A percentile compares a stretch with the other conserved stretches of the same genome.
Conservation (phyloP, 2,797 vertebrate species). For the Anguilla megastoma region DNA sequence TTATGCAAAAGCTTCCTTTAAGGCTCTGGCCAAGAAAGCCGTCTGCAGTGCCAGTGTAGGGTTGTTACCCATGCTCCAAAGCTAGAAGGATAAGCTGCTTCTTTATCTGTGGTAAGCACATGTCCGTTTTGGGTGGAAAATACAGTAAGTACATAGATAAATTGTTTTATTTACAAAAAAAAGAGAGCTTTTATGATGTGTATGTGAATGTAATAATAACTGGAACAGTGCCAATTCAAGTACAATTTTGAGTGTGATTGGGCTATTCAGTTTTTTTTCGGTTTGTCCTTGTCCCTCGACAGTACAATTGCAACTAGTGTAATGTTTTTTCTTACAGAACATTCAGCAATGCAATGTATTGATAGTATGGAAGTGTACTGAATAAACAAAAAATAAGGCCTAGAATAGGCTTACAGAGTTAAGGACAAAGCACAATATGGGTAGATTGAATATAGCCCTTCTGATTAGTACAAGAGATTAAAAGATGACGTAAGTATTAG, state of each 20-base stretch:
- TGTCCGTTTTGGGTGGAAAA: conserved; percentile 46
- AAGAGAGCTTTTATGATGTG: not conserved
- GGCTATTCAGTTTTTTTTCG: not conserved
- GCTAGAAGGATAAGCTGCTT: conserved; percentile 49
- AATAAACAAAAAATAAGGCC: not conserved
- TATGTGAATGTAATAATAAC: not conserved
- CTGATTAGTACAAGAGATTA: not conserved
- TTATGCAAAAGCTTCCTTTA: conserved; percentile 15
- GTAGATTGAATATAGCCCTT: not conserved
- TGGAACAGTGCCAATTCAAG: not conserved
- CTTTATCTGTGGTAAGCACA: conserved; percentile 61
- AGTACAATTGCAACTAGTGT: not conserved
- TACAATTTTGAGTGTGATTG: not conserved
- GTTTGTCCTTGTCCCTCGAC: not conserved
- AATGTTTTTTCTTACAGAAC: not conserved
- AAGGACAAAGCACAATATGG: not conserved
- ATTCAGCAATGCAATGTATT: not conserved
- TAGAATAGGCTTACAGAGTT: not conserved
- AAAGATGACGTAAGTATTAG: not conserved
- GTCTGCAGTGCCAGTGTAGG: not conserved
- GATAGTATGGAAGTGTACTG: not conserved
- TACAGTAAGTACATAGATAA: conserved; percentile 19
- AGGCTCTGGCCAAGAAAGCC: not conserved
- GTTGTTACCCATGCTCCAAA: conserved; percentile 2
- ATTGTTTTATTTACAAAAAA: conserved; percentile 35